A percentile compares a stretch with the other conserved stretches of the same genome.
Conservation (phyloP, 2,888 invertebrate genomes). For the Terebella lapidaria region DNA sequence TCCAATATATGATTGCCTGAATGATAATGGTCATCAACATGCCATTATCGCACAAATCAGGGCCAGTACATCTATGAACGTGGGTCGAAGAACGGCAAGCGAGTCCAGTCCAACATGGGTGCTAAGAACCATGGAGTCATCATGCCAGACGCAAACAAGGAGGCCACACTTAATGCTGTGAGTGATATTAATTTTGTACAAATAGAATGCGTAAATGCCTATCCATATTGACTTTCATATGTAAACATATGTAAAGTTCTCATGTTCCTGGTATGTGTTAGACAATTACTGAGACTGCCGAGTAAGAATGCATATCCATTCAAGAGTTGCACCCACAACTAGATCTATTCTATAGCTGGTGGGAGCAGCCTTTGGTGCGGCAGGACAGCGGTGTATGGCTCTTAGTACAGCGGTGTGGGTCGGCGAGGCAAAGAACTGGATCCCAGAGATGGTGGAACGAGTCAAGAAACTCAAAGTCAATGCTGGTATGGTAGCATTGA, state of each 20-base stretch:
- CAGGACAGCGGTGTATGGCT: constrained; percentile 99
- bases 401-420: constrained; percentile 90
- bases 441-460: constrained; percentile 81
- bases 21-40: too few relatives aligned
- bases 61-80: constrained; percentile 91
- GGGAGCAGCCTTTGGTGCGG: constrained; percentile 97
- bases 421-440: constrained; percentile 86
- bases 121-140: constrained; percentile 98
- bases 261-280: too few relatives aligned
- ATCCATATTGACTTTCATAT: not conserved
- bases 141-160: constrained; percentile 96
- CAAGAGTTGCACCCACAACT: too few relatives aligned
- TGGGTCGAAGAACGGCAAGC: constrained; percentile 84
- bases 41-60: too few relatives aligned
- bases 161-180: constrained; percentile 82
- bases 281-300: too few relatives aligned
- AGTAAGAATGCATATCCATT: too few relatives aligned
- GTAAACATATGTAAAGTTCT: too few relatives aligned
- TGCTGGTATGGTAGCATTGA: constrained; percentile 59
- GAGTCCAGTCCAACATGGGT: constrained; percentile 98
- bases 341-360: too few relatives aligned
- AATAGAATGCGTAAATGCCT: not conserved
- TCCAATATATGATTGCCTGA: too few relatives aligned
- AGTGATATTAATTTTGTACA: too few relatives aligned
- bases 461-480: constrained; percentile 83